Evolutionary conservation across 2,888 invertebrate genomes (phyloP), one percentile per base, ranked within the genome.

Genomic region (Tortricodes alternella): DNA sequence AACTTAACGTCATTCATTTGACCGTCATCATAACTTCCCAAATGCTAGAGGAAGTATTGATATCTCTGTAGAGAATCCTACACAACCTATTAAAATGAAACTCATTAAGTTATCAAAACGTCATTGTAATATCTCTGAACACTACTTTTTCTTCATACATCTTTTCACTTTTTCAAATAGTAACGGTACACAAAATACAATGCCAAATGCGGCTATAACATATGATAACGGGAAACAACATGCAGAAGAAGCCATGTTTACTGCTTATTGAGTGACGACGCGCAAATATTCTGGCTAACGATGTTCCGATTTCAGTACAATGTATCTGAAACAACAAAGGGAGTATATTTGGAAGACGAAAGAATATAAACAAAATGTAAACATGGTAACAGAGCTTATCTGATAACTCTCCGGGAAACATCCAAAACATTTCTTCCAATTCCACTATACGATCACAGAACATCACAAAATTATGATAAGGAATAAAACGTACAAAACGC

Each of bases 321-420:
- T 16, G 41, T 29, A 68, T 65, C 82, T 81, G 80, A 68, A 80
- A 79, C 78, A 77, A 78, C 71, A 66, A 73, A 59, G 53, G 64
- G 70, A 69, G 75, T 75, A 70, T 66, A 74, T 73, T 75, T 73
- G 76, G 78, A 76, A 76, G 67, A 68, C 53, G 63, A 64, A 60
- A 67, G 24, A 41, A 65, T 48, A 18, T 49, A 34, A 48, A 37
- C 11, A 16, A 19, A 6, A 15, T 6, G 18, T 11, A 6, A 44
- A 18, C 5, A 44, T 7, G 27, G 29, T 29, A 13, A 55, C 2
- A 2, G 34, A n/a, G 55, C 55, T 55, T 55, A 55, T 55, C 55
- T 55, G 48, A 21, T 19, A n/a, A 35, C 9, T 27, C 11, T 34
- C 39, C 41, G 19, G 43, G 13, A 27, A 24, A 35, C 15, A 5